Conservation (phyloP, 2,113 vertebrate species). For the Rhabdornis inornatus region DNA sequence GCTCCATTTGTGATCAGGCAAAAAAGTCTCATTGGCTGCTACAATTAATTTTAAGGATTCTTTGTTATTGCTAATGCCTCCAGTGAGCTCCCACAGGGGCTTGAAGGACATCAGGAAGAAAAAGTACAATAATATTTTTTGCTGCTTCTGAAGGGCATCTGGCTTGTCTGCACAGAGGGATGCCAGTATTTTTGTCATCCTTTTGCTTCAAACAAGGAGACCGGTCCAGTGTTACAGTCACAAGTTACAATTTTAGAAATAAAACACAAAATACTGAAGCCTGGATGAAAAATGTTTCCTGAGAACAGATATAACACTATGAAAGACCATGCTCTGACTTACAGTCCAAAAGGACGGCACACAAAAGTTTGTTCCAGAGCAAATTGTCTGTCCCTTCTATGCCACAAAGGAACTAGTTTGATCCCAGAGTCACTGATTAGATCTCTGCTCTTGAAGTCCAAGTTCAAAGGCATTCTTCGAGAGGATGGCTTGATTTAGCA, state of each 20-base stretch:
- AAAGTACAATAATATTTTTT: background rate
- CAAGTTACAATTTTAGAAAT: background rate
- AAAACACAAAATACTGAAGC: background rate
- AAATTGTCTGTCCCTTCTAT: background rate
- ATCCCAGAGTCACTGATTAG: background rate
- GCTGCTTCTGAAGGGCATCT: background rate
- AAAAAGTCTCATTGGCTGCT: background rate
- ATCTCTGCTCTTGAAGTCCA: background rate
- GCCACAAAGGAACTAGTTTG: background rate
- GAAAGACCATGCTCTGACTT: background rate
- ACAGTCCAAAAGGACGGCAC: background rate
- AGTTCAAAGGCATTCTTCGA: background rate
- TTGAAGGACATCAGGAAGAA: background rate
- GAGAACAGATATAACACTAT: background rate
- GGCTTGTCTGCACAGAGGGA: background rate
- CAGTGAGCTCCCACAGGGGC: background rate
- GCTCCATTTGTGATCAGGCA: background rate
- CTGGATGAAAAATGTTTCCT: background rate
- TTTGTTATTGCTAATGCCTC: background rate
- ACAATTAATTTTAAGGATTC: slow-evolving; percentile 6
- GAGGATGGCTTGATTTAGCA: background rate
- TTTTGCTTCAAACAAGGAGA: background rate
- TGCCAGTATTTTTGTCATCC: background rate
- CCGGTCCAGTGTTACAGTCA: background rate
- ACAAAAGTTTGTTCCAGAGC: background rate